Percentiles rank a stretch among this genome's conserved stretches.
These are phyloP conservation scores for Nomada ruficornis DNA, from an alignment of 2,888 invertebrate species.

Conservation along the genomic window DNA sequence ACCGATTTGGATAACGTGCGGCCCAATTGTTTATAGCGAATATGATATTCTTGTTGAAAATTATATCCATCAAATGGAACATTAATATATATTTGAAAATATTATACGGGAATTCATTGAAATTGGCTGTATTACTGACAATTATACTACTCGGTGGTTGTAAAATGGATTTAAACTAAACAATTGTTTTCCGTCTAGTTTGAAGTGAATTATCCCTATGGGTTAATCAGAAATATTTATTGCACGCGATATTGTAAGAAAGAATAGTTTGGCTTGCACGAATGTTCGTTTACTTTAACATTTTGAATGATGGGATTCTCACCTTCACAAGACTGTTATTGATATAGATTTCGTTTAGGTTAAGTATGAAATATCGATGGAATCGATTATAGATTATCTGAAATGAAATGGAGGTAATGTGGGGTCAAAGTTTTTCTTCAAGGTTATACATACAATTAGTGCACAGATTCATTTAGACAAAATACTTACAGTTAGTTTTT, in stretches of 20 bases:
- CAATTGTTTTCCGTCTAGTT: too few species aligned
- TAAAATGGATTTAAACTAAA: too few species aligned
- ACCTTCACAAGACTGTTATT: too few species aligned
- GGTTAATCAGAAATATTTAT: too few species aligned
- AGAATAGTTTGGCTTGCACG: background rate
- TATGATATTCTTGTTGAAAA: too few species aligned
- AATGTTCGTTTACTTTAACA: background rate
- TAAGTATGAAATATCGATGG: background rate
- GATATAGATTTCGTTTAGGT: background rate
- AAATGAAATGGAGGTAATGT: background rate
- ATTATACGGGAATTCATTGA: background rate
- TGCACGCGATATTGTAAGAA: too few species aligned
- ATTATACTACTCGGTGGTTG: too few species aligned
- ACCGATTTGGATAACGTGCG: too few species aligned
- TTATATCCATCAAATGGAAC: background rate
- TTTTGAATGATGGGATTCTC: too few species aligned
- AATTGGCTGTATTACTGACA: background rate
- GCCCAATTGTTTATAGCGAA: too few species aligned
- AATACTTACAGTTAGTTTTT: conserved; percentile 12
- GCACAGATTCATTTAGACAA: conserved; percentile 11
- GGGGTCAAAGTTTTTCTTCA: background rate
- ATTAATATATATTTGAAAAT: background rate
- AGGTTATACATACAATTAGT: conserved; percentile 5
- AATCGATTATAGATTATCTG: background rate
- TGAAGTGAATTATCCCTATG: too few species aligned